Evolutionary conservation across 2,113 vertebrate genomes (phyloP).

Genomic region (Thunnus maccoyii): DNA sequence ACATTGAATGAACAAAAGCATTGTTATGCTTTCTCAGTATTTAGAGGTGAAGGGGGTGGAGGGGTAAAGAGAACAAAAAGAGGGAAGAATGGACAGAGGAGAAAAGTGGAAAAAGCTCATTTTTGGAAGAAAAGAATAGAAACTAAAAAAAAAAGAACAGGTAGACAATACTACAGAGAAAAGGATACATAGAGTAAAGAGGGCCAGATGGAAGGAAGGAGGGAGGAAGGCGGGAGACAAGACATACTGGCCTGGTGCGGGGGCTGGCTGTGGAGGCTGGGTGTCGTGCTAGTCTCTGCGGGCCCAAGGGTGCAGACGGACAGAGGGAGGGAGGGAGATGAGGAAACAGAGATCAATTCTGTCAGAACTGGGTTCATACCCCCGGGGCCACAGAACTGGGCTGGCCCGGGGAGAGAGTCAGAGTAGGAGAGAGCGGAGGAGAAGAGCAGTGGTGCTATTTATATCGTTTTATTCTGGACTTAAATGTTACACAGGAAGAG

Average conservation of each 20-base stretch:
- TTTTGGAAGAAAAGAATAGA: constrained; percentile 18
- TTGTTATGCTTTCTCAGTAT: too few species aligned
- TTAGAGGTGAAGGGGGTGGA: background rate
- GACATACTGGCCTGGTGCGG: constrained; percentile 50
- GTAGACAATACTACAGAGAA: constrained; percentile 4
- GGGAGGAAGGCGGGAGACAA: constrained; percentile 52
- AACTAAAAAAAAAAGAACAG: constrained; percentile 10
- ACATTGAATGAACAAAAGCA: background rate
- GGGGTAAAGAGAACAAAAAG: background rate
- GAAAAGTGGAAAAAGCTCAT: constrained; percentile 16
- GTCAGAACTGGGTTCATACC: constrained; percentile 84
- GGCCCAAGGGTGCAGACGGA: constrained; percentile 65
- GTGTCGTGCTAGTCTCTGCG: constrained; percentile 50
- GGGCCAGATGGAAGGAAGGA: constrained; percentile 41
- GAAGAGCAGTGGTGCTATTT: constrained; percentile 65
- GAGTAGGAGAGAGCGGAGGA: background rate
- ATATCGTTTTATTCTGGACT: constrained; percentile 65
- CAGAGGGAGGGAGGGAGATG: constrained; percentile 46
- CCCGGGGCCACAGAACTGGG: constrained; percentile 77
- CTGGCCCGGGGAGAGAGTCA: constrained; percentile 69
- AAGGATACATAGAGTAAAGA: constrained; percentile 24
- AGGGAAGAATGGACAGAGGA: background rate
- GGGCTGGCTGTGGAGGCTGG: constrained; percentile 52
- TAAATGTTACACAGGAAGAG: constrained; percentile 55
- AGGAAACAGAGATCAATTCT: constrained; percentile 73